Base-by-base conservation (phyloP, 2,888 invertebrate genomes). In the Pocota personata region DNA sequence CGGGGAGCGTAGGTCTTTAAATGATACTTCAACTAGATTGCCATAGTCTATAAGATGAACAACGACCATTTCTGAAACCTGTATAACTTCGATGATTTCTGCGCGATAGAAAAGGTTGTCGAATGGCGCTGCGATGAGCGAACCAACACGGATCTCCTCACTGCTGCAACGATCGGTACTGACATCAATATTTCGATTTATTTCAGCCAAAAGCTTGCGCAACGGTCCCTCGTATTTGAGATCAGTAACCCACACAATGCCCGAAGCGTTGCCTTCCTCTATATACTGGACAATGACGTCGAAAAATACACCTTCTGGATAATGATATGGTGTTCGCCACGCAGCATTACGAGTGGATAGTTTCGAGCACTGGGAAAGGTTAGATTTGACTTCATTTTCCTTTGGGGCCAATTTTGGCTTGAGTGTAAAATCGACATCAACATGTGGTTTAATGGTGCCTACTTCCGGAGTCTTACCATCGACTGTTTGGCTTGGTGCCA, bases 11-110 rank as follows among this genome's bases (percentile, higher is more conserved):
- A 89, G 40, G 16, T 88, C 82, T 5, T 86, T 75, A 24, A 79
- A 87, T 10, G 87, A 27, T n/a, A 88, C 66, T 12, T 84, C 73
- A 16, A 88, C 60, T 12, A 88, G 62, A 73, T 89, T 89, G 4
- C 89, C 89, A 69, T 89, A 89, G 57, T 89, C 89, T 16, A 89
- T 87, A 4, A 89, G 82, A 16, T 88, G 88, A 7, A 89, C 86
- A 0, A 57, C 77, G 0, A 87, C 88, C 24, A 79, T 66, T 35
- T 88, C 71, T 5, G 66, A 43, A 1, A 46, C 5, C 3, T 60
- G 58, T 3, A 35, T 52, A 24, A 88, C 35, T 37, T 87, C 66
- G n/a, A 77, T 57, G 12, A 88, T 60, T 40, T 88, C 87, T 3
- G 88, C 89, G 14, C 89, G 87, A 40, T 89, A 89, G 27, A 87